Percentiles rank a stretch among this genome's conserved stretches.
Conservation (phyloP, 2,113 vertebrate genomes). For the Indri indri region DNA sequence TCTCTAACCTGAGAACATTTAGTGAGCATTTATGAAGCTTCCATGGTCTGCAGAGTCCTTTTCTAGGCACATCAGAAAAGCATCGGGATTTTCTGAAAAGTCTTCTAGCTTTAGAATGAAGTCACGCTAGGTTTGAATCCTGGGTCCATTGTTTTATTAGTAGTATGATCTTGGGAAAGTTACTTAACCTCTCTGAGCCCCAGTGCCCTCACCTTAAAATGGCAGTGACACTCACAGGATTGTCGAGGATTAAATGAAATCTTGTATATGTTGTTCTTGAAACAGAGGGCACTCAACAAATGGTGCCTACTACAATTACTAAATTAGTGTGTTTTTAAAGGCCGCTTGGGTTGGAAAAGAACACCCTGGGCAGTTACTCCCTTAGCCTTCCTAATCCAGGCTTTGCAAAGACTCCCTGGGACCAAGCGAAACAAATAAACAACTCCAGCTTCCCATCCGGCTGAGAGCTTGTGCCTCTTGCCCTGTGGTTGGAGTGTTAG, state of each 20-base stretch:
- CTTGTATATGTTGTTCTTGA: neutral
- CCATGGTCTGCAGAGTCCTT: neutral
- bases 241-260: neutral
- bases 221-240: neutral
- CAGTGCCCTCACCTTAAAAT: neutral
- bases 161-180: neutral
- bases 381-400: neutral
- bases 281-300: neutral
- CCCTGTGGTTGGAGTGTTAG: neutral
- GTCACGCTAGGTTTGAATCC: conserved; percentile 7
- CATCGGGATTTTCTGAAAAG: neutral
- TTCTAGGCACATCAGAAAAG: neutral
- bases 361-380: neutral
- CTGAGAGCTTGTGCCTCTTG: neutral
- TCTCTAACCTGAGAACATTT: neutral
- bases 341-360: neutral
- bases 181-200: neutral
- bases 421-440: conserved; percentile 3
- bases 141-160: neutral
- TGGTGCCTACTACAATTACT: neutral
- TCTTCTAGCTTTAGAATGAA: neutral
- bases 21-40: neutral
- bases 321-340: neutral
- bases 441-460: neutral
- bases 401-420: conserved; percentile 40